A percentile compares a stretch with the other conserved stretches of the same genome.
These are phyloP conservation scores for Pomatostomus ruficeps DNA, from an alignment of 2,113 vertebrate genomes.

Conservation along the genomic window DNA sequence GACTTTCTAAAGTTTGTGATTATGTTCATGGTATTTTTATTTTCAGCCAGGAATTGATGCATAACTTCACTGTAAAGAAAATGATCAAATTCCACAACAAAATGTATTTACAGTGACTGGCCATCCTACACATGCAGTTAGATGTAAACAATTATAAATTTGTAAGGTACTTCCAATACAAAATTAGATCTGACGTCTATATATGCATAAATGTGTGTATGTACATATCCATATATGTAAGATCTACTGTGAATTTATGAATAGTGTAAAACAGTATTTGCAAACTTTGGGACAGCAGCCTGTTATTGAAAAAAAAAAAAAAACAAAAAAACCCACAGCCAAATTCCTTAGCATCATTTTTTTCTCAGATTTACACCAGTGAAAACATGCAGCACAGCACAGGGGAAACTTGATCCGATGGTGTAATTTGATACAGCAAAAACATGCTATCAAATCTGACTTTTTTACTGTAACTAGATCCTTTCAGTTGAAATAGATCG, in stretches of 20 bases:
- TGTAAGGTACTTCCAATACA: background rate
- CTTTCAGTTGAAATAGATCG: background rate
- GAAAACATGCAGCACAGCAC: accelerated
- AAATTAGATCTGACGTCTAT: background rate
- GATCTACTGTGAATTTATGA: background rate
- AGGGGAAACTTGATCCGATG: background rate
- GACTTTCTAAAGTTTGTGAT: background rate
- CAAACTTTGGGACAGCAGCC: background rate
- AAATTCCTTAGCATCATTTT: background rate
- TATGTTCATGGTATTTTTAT: background rate
- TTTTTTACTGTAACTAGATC: background rate
- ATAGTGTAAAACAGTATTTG: background rate
- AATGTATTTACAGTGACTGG: background rate
- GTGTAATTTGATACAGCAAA: background rate
- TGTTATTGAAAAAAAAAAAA: background rate
- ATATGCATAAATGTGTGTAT: background rate
- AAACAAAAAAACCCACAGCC: background rate
- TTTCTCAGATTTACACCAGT: background rate
- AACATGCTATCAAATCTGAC: background rate
- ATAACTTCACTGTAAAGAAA: background rate
- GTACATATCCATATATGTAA: background rate
- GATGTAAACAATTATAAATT: background rate
- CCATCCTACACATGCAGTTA: background rate
- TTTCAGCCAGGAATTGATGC: background rate
- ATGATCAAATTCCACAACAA: background rate